phyloP scores from a whole-genome alignment of 2,888 invertebrate species.

The Stenodema calcarata region DNA sequence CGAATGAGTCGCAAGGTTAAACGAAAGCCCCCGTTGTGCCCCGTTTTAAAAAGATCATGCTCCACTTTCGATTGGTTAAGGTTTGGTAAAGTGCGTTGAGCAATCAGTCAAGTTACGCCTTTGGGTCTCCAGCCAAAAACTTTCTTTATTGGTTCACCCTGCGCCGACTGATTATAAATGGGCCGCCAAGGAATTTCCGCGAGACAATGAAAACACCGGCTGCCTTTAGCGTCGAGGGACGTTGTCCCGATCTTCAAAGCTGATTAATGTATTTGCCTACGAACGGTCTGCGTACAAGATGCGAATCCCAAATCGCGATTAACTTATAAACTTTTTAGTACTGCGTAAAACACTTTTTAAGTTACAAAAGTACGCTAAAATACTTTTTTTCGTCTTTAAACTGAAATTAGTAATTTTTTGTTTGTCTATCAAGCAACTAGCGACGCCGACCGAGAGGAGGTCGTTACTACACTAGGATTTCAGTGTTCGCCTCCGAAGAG shows the following conservation, averaged over 20 bases:
- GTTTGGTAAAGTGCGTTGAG: constrained; percentile 38
- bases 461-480: too few relatives aligned
- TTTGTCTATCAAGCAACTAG: too few relatives aligned
- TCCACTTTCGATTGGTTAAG: constrained; percentile 41
- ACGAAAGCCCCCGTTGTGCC: constrained; percentile 1
- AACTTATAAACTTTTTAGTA: too few relatives aligned
- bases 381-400: too few relatives aligned
- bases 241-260: neutral
- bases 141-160: constrained; percentile 40
- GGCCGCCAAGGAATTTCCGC: constrained; percentile 9
- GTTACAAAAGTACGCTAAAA: too few relatives aligned
- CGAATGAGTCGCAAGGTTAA: constrained; percentile 12
- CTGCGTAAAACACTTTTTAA: too few relatives aligned
- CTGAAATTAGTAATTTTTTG: too few relatives aligned
- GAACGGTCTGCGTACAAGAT: too few relatives aligned
- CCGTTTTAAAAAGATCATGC: constrained; percentile 34
- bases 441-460: too few relatives aligned
- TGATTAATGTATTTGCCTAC: too few relatives aligned
- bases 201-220: neutral
- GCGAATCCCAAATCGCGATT: too few relatives aligned
- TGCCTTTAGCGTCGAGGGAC: neutral
- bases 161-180: neutral
- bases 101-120: constrained; percentile 43
- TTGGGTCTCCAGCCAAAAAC: constrained; percentile 41
- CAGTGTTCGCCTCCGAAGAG: too few relatives aligned